A percentile compares a stretch with the other conserved stretches of the same genome.
These are phyloP conservation scores for Polydrusus pterygomalis DNA, from an alignment of 2,888 invertebrate species.

Conservation along the genomic window DNA sequence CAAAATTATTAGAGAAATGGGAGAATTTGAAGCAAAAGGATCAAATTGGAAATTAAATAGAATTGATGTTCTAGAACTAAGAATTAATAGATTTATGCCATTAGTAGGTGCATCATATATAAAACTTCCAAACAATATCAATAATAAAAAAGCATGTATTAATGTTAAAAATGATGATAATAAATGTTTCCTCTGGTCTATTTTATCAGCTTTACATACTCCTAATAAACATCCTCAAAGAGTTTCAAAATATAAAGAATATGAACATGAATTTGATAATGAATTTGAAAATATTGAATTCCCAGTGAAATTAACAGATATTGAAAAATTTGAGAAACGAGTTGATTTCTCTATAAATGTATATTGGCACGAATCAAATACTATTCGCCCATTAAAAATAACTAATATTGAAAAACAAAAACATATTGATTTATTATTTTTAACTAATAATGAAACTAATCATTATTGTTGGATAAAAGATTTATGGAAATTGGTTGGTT, in stretches of 20 bases:
- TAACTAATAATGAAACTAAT: neutral
- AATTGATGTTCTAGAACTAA: neutral
- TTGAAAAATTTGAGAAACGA: too few relatives aligned
- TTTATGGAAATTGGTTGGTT: conserved; percentile 2
- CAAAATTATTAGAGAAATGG: too few relatives aligned
- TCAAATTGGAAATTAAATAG: neutral
- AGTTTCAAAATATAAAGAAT: too few relatives aligned
- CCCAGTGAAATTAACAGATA: too few relatives aligned
- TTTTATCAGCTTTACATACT: conserved; percentile 1
- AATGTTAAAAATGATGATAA: conserved; percentile 10
- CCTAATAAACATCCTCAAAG: too few relatives aligned
- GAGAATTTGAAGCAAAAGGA: too few relatives aligned
- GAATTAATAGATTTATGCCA: conserved; percentile 3
- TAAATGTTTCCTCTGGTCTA: neutral
- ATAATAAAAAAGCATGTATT: conserved; percentile 1
- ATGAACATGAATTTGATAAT: too few relatives aligned
- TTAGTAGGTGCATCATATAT: neutral
- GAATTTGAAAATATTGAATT: too few relatives aligned
- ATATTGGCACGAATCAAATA: neutral
- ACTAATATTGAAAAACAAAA: neutral
- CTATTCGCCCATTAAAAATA: neutral
- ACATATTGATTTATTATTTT: neutral
- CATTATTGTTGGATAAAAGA: neutral
- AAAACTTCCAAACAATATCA: neutral
- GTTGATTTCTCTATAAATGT: conserved; percentile 1